phyloP scores from a whole-genome alignment of 2,113 vertebrate species.

The Mustela nigripes region DNA sequence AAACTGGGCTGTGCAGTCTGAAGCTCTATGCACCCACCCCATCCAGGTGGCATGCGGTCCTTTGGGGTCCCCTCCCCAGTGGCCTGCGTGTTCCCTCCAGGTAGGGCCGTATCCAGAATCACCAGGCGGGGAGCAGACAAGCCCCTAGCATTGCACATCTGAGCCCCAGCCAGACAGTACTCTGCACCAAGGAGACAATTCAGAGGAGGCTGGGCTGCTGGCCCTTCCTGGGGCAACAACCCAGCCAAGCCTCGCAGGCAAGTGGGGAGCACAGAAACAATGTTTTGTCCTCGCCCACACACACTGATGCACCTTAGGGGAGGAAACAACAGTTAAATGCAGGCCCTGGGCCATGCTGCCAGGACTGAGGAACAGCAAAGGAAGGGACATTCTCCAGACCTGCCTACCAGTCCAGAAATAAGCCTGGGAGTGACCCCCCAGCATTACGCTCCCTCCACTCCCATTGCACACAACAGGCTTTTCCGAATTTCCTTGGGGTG shows the following conservation, averaged over 20 bases:
- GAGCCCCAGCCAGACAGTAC: not conserved
- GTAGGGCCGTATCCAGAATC: not conserved
- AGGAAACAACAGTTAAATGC: not conserved
- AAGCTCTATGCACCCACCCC: not conserved
- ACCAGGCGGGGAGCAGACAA: not conserved
- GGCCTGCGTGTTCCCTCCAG: not conserved
- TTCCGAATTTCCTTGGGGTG: not conserved
- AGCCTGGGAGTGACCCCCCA: not conserved
- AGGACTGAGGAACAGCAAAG: not conserved
- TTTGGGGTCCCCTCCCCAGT: not conserved
- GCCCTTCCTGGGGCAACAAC: not conserved
- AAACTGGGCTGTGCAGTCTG: not conserved
- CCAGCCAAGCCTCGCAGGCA: not conserved
- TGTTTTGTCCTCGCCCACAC: not conserved
- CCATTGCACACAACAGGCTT: not conserved
- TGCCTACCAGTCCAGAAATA: not conserved
- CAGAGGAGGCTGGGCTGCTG: not conserved
- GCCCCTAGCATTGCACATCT: not conserved
- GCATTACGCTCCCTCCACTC: not conserved
- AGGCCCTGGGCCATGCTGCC: not conserved
- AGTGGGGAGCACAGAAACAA: not conserved
- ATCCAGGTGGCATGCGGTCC: not conserved
- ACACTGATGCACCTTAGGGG: not conserved
- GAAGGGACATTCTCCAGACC: not conserved
- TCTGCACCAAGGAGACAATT: not conserved